Base-by-base conservation (phyloP, 2,113 vertebrate species). In the Kryptolebias marmoratus region DNA sequence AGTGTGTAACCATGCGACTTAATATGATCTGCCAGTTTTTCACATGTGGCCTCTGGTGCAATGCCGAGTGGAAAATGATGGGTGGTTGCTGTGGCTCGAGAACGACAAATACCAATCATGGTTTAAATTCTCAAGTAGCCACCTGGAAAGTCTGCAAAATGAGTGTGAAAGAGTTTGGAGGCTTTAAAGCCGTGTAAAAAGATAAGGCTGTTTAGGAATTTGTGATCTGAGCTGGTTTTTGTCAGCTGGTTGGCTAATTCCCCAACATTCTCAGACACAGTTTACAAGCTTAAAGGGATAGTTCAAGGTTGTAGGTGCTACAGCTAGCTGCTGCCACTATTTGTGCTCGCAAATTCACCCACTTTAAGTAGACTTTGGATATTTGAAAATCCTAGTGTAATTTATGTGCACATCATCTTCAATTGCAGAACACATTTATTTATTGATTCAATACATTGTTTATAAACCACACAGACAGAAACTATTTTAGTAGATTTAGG, bases 211-310 rank as follows among this genome's bases (percentile, higher is more conserved):
- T 30, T 7, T 45, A 63, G 45, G 15, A 47, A 49, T 63, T 4
- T 48, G 48, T 47, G 60, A 63, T 63, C 30, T 44, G 58, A 39
- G 11, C 42, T 60, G n/a, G 36, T 44, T 60, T 39, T 11, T 44
- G 39, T 27, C 18, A 32, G 11, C 58, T 60, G 39, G 18, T n/a
- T 48, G 28, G 44, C 44, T 48, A 18, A 49, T 48, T 31, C 14
- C 45, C 44, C 44, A 18, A 63, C 45, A 28, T 28, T 9, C 39
- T 42, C 36, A 11, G 2, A 60, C 11, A 39, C 18, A 22, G 50
- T 53, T 53, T 27, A 53, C 50, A 53, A 27, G n/a, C 50, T 27
- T 53, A 53, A n/a, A 18, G 49, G 9, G 22, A 53, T 53, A 10
- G 5, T 42, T 42, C 8, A 42, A 42, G 8, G 5, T 5, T 10